Base-by-base conservation (phyloP, 2,797 vertebrate genomes). In the Enteromius paludinosus region DNA sequence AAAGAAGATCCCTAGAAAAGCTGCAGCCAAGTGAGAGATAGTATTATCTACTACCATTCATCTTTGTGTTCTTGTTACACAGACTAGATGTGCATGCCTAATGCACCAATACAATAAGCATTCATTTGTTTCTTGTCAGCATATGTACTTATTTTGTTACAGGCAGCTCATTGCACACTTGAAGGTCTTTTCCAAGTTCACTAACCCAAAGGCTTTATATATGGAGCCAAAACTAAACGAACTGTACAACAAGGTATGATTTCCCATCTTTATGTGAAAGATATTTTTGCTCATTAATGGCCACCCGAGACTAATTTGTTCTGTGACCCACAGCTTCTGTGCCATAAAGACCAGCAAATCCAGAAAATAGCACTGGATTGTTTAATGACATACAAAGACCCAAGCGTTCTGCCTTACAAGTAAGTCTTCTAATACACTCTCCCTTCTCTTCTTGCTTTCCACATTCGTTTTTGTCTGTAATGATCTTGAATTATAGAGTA, bases 101-200 rank as follows among this genome's bases (percentile, higher is more conserved):
- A 41, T 52, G 11, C 68, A 25, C 20, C 28, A 59, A 23, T 28
- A 12, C 18, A 8, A 28, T 45, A 0, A 28, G 18, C 41, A 15
- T 30, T 66, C 7, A 8, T 77, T 77, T 30, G 38, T 59, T 62
- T 23, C 14, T 45, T 1, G n/a, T 33, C 7, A 56, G 23, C 20
- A 43, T 68, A 10, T 28, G 1, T 10, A 3, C 49, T 64, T 18
- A 14, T 30, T 45, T 85, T 83, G 77, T 54, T 62, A 2, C 87
- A 99, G 98, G 85, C 97, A 99, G 23, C 95, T 99, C 62, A 94
- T 97, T 45, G 90, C 92, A 35, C 97, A 99, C 84, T 93, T 99
- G 84, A 96, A 96, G 83, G 95, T 99, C 72, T 99, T 99, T 65
- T 94, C 96, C 77, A 98, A 97, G 77, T 99, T 99, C 93, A 95